These are phyloP conservation scores for Achroia grisella DNA, from an alignment of 1,140 invertebrate genomes.

Conservation along the genomic window DNA sequence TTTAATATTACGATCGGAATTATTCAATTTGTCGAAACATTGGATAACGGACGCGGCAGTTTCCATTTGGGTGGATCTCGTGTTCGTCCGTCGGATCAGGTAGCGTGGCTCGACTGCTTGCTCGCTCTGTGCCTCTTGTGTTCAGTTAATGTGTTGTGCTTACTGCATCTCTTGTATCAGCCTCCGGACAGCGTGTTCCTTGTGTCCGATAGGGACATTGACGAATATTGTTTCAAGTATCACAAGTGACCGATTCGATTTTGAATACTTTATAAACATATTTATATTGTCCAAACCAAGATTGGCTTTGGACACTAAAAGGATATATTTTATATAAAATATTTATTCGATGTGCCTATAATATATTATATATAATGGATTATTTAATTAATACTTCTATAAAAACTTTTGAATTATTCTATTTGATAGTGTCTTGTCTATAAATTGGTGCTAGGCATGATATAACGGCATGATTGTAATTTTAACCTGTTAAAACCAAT, in stretches of 20 bases:
- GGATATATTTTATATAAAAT: too few species aligned
- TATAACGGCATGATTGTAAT: slow-evolving; percentile 1
- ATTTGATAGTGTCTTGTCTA: too few species aligned
- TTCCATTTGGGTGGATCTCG: slow-evolving; percentile 63
- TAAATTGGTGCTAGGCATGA: background rate
- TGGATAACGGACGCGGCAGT: slow-evolving; percentile 52
- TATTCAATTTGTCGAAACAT: slow-evolving; percentile 33
- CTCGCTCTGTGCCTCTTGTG: slow-evolving; percentile 71
- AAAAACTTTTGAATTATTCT: too few species aligned
- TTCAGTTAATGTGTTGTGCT: slow-evolving; percentile 70
- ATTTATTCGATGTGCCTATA: too few species aligned
- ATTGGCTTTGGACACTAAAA: too few species aligned
- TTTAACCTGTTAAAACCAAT: background rate
- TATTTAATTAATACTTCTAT: too few species aligned
- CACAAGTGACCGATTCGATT: slow-evolving; percentile 20
- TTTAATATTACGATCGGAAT: slow-evolving; percentile 54
- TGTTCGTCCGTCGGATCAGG: slow-evolving; percentile 67
- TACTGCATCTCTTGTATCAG: slow-evolving; percentile 66
- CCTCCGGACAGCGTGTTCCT: slow-evolving; percentile 22
- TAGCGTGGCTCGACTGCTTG: slow-evolving; percentile 73
- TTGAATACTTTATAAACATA: too few species aligned
- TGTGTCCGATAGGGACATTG: slow-evolving; percentile 38
- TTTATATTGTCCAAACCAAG: too few species aligned
- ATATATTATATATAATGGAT: slow-evolving; percentile 7
- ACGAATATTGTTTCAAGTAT: slow-evolving; percentile 41